Base-by-base conservation (phyloP, 2,797 vertebrate genomes). In the Apogon hyalosoma region DNA sequence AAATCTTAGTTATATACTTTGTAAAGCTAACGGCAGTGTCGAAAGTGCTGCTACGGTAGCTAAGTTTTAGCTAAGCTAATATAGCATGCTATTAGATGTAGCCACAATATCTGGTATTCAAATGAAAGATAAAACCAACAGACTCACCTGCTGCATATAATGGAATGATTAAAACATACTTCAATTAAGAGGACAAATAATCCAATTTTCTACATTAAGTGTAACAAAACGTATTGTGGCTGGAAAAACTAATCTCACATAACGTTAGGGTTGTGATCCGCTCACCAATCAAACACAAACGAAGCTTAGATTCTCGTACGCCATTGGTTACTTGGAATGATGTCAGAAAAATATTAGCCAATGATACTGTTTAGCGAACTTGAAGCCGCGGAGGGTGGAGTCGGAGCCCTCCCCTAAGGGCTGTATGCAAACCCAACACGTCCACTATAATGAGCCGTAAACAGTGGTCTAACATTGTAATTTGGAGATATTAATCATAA, bases 211-310 rank as follows among this genome's bases (percentile, higher is more conserved):
- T 2, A 9, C 9, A 24, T 48, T 62, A 41, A 33, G 3, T 9
- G 28, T 0, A 63, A 63, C 50, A 8, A 52, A 6, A 42, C 15
- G 45, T 60, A 41, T 39, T 33, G 56, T 33, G 0, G 70, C 60
- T 51, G 12, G 4, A 24, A n/a, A 47, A 79, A 80, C 77, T 85
- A 85, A 86, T 82, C 80, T 82, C 24, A 21, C 12, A 5, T 62
- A 36, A 72, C 62, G 68, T 73, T 79, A 61, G n/a, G 12, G 39
- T 36, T 42, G 5, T 4, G 38, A 4, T 16, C 19, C 12, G 47
- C 38, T 76, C 63, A n/a, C 66, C 73, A 90, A 87, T 65, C 83
- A 71, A 92, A 90, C 85, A 77, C 57, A 88, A 90, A 88, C 85
- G 1, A 57, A 43, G 31, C 36, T 7, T 15, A 11, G 0, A 24